Percentiles rank a stretch among this genome's conserved stretches.
These are phyloP conservation scores for Herpetotheres cachinnans DNA, from an alignment of 2,113 vertebrate species.

Conservation along the genomic window DNA sequence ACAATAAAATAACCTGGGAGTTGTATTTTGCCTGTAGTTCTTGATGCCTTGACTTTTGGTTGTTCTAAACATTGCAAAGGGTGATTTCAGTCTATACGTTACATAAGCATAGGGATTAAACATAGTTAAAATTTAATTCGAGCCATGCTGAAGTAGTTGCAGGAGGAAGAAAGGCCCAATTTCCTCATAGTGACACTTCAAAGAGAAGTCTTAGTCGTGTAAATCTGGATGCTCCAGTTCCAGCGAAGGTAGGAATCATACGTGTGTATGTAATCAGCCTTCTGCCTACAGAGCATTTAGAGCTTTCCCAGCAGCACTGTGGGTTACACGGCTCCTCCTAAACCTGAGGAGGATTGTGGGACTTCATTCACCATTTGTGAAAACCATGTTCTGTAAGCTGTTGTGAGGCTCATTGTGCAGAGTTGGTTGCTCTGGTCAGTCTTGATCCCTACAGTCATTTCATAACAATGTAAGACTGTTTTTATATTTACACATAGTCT, in stretches of 20 bases:
- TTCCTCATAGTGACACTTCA: constrained; percentile 27
- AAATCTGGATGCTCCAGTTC: constrained; percentile 25
- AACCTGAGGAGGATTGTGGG: neutral
- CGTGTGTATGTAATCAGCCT: neutral
- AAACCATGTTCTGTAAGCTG: neutral
- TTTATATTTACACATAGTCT: neutral
- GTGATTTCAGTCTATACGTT: neutral
- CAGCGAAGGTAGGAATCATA: neutral
- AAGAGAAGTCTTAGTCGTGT: neutral
- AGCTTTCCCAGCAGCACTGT: neutral
- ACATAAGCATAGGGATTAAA: neutral
- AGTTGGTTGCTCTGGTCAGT: neutral
- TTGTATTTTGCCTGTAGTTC: neutral
- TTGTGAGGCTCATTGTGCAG: neutral
- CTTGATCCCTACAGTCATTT: neutral
- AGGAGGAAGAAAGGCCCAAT: neutral
- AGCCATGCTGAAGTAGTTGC: neutral
- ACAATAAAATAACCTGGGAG: neutral
- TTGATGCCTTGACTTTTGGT: neutral
- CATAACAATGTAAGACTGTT: neutral
- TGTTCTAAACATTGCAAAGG: neutral
- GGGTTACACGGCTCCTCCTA: neutral
- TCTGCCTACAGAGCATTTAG: neutral
- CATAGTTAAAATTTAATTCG: neutral
- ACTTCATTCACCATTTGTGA: neutral